phyloP scores from a whole-genome alignment of 2,113 vertebrate genomes.

The Silurus glanis region DNA sequence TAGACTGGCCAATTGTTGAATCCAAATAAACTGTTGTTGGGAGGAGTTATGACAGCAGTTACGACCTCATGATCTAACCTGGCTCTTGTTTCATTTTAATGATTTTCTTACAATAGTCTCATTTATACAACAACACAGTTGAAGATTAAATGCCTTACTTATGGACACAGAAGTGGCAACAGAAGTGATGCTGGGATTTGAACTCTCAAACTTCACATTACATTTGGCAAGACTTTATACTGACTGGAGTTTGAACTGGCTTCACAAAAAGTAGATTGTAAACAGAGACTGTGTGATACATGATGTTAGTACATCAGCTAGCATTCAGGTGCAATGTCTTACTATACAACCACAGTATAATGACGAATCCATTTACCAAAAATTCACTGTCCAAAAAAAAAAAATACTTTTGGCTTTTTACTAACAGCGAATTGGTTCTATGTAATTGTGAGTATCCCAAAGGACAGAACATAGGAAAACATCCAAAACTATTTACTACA shows the following conservation, averaged over 20 bases:
- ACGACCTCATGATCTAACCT: neutral
- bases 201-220: neutral
- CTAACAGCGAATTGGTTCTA: neutral
- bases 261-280: neutral
- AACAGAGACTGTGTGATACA: neutral
- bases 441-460: neutral
- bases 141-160: too few species aligned
- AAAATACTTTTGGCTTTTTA: neutral
- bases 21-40: neutral
- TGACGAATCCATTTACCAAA: neutral
- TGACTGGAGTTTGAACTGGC: neutral
- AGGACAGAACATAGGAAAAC: neutral
- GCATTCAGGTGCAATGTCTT: neutral
- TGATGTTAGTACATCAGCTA: neutral
- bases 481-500: neutral
- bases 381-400: neutral
- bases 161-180: too few species aligned
- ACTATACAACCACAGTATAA: neutral
- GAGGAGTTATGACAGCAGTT: neutral
- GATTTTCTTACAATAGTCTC: too few species aligned
- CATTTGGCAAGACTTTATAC: neutral
- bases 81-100: neutral
- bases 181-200: too few species aligned
- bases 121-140: too few species aligned
- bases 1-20: neutral